These are phyloP conservation scores for Tenthredo notha DNA, from an alignment of 2,888 invertebrate species.

Conservation along the genomic window DNA sequence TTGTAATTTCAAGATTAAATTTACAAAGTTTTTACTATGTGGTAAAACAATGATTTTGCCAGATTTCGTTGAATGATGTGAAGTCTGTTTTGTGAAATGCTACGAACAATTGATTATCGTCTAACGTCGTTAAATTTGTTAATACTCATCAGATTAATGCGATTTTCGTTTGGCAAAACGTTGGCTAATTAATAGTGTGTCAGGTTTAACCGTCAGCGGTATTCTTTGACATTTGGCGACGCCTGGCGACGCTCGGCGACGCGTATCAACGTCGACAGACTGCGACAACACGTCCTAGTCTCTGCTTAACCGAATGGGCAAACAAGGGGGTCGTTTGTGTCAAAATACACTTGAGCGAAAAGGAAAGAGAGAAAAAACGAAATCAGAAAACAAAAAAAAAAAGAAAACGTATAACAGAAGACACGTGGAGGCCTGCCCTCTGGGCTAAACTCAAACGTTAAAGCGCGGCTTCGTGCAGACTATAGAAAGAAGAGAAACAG, in stretches of 20 bases:
- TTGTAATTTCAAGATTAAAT: background rate
- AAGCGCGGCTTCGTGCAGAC: conserved; percentile 46
- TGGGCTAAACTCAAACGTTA: conserved; percentile 41
- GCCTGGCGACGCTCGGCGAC: conserved; percentile 71
- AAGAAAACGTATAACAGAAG: conserved; percentile 60
- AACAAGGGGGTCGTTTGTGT: conserved; percentile 63
- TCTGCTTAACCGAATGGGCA: conserved; percentile 61
- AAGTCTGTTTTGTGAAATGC: background rate
- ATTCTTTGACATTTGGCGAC: conserved; percentile 58
- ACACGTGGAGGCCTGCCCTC: conserved; percentile 56
- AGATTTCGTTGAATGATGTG: background rate
- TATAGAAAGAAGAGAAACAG: conserved; percentile 45
- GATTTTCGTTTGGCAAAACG: conserved; percentile 23
- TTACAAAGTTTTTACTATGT: background rate
- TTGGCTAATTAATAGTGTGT: conserved; percentile 46
- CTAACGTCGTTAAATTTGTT: background rate
- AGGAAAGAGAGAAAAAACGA: conserved; percentile 22
- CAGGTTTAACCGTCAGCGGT: conserved; percentile 33
- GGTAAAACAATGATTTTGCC: background rate
- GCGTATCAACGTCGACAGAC: conserved; percentile 74
- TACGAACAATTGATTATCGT: background rate
- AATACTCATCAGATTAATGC: conserved; percentile 7
- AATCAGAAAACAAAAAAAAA: background rate
- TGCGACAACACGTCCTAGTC: conserved; percentile 64
- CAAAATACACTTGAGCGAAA: conserved; percentile 63